These are phyloP conservation scores for Cotesia chilonis DNA, from an alignment of 1,140 invertebrate species.

Conservation along the genomic window DNA sequence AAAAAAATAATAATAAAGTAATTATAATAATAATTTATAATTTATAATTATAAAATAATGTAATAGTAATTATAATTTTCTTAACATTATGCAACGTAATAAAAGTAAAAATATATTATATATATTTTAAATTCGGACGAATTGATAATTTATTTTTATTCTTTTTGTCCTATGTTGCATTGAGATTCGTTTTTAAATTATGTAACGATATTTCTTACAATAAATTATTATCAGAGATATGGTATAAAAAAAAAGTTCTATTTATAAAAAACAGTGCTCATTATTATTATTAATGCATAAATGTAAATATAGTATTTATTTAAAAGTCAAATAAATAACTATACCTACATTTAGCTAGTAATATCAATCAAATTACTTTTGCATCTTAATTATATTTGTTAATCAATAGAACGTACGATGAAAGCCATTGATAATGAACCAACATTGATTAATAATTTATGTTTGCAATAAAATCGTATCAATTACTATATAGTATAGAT, in stretches of 20 bases:
- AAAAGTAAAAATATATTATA: conserved; percentile 29
- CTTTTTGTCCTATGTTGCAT: conserved; percentile 21
- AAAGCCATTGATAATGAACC: conserved; percentile 12
- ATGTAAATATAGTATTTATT: conserved; percentile 20
- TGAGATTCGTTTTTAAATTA: background rate
- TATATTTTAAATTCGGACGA: background rate
- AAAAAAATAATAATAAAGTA: background rate
- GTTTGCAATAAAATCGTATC: conserved; percentile 1
- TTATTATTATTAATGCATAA: conserved; percentile 31
- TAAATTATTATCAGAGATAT: conserved; percentile 3
- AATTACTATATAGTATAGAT: background rate
- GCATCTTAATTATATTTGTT: conserved; percentile 2
- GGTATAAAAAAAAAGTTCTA: conserved; percentile 33
- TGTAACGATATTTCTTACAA: background rate
- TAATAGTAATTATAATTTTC: conserved; percentile 42
- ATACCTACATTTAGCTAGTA: conserved; percentile 3
- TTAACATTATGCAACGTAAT: conserved; percentile 43
- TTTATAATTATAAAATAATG: conserved; percentile 3
- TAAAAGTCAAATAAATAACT: conserved; percentile 11
- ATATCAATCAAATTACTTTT: conserved; percentile 4
- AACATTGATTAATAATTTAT: background rate
- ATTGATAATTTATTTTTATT: conserved; percentile 2
- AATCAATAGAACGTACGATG: conserved; percentile 11
- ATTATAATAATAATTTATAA: background rate
- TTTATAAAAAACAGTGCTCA: conserved; percentile 17